A percentile compares a stretch with the other conserved stretches of the same genome.
Evolutionary conservation across 2,797 vertebrate genomes (phyloP).

Genomic region (Bradypodion ventrale): DNA sequence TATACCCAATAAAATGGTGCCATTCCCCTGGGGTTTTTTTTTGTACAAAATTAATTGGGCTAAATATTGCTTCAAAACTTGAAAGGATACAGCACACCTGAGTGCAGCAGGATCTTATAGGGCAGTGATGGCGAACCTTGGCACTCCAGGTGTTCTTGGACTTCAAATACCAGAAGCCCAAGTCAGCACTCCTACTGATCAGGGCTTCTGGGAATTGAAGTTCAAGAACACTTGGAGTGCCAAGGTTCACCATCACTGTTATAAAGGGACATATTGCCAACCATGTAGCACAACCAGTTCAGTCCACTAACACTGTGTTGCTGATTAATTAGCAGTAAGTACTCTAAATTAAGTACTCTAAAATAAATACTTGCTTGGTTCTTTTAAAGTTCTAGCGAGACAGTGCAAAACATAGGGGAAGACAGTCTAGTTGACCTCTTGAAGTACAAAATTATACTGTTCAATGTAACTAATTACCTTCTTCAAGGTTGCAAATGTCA

Average conservation of each 20-base stretch:
- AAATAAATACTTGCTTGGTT: neutral
- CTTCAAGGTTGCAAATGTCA: slow-evolving; percentile 76
- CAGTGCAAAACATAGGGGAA: neutral
- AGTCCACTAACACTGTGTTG: neutral
- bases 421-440: neutral
- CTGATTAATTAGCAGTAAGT: neutral
- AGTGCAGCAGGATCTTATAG: neutral
- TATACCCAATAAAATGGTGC: neutral
- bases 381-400: neutral
- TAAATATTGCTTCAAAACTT: neutral
- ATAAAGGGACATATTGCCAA: neutral
- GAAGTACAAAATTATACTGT: neutral
- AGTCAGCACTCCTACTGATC: no score
- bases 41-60: neutral
- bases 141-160: no score
- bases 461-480: slow-evolving; percentile 73
- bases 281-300: no score
- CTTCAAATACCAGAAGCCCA: no score
- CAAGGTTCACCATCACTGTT: no score
- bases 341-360: no score
- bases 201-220: no score
- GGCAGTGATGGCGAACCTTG: no score
- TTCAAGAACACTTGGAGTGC: no score
- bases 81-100: neutral
- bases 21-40: neutral